phyloP scores from a whole-genome alignment of 2,113 vertebrate species.

The Mandrillus leucophaeus region DNA sequence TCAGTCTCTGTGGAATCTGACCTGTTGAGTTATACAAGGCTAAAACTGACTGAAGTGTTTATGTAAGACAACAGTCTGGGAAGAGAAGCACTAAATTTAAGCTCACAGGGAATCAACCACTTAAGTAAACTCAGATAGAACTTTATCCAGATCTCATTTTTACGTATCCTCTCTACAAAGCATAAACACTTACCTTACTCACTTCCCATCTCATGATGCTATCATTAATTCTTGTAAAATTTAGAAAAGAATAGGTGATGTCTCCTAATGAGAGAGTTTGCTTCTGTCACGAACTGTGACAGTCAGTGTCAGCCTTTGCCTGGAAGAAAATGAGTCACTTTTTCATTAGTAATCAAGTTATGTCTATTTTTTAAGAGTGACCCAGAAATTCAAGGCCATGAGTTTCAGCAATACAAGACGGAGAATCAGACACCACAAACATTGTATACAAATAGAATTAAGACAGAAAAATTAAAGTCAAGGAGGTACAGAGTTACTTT shows the following conservation, averaged over 20 bases:
- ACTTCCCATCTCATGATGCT: background rate
- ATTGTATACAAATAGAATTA: slow-evolving; percentile 1
- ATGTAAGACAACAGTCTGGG: background rate
- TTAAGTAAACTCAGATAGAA: background rate
- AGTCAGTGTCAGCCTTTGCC: slow-evolving; percentile 42
- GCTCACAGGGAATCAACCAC: background rate
- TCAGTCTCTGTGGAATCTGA: background rate
- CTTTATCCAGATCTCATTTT: background rate
- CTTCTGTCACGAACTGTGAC: slow-evolving; percentile 11
- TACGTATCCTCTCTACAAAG: background rate
- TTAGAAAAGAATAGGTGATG: background rate
- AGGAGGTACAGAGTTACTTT: slow-evolving; percentile 38
- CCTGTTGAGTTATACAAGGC: background rate
- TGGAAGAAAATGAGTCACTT: slow-evolving; percentile 74
- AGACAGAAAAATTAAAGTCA: slow-evolving; percentile 23
- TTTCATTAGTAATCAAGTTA: slow-evolving; percentile 64
- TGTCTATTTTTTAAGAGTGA: slow-evolving; percentile 57
- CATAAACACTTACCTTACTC: background rate
- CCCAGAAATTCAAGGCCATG: slow-evolving; percentile 40
- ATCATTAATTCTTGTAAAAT: slow-evolving; percentile 29
- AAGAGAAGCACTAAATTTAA: slow-evolving; percentile 11
- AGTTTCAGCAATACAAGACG: slow-evolving; percentile 33
- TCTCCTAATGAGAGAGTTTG: background rate
- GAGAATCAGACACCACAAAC: slow-evolving; percentile 51
- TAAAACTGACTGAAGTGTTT: background rate